These are phyloP conservation scores for Maniola jurtina DNA, from an alignment of 1,140 invertebrate species.

Conservation along the genomic window DNA sequence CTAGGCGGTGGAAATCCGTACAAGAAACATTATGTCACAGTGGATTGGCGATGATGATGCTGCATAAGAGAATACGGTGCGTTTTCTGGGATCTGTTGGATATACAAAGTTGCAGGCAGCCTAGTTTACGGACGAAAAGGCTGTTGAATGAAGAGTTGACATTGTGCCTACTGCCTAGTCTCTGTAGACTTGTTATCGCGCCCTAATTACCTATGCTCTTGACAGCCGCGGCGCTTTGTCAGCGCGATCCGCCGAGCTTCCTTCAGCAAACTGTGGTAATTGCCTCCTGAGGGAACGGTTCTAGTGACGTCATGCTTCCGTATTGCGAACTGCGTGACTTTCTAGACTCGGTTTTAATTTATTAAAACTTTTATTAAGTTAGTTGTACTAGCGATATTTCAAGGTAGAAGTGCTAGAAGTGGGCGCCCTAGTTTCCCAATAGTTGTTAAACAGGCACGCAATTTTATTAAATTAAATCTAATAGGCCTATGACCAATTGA, in stretches of 20 bases:
- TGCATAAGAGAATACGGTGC: too few relatives aligned
- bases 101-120: too few relatives aligned
- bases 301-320: background rate
- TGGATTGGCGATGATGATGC: too few relatives aligned
- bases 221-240: constrained; percentile 16
- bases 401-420: too few relatives aligned
- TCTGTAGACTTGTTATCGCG: constrained; percentile 23
- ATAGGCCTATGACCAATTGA: too few relatives aligned
- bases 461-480: too few relatives aligned
- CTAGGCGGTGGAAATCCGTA: too few relatives aligned
- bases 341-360: background rate
- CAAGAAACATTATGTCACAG: too few relatives aligned
- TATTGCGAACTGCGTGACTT: background rate
- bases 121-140: background rate
- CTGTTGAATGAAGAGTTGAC: background rate
- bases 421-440: too few relatives aligned
- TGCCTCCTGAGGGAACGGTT: constrained; percentile 17
- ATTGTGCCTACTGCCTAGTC: background rate
- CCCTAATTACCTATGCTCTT: constrained; percentile 25
- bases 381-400: too few relatives aligned
- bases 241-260: constrained; percentile 16
- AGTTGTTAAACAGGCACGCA: too few relatives aligned
- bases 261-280: constrained; percentile 25
- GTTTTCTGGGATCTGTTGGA: too few relatives aligned
- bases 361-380: background rate